phyloP scores from a whole-genome alignment of 2,113 vertebrate genomes.

The Ailurus styani region DNA sequence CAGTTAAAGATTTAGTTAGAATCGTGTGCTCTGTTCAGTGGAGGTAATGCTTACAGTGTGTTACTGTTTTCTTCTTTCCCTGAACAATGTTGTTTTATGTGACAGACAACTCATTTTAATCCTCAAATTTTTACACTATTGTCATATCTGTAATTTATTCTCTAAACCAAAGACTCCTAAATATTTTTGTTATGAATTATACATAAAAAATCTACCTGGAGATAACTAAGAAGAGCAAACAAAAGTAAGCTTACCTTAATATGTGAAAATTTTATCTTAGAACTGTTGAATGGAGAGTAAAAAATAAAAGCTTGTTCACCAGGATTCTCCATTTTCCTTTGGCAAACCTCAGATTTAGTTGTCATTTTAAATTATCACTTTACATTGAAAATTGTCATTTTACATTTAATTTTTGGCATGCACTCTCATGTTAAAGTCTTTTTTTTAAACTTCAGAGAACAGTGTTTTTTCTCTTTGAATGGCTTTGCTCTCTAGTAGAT shows the following conservation, averaged over 20 bases:
- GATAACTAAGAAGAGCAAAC: background rate
- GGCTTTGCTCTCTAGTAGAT: background rate
- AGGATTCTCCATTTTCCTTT: background rate
- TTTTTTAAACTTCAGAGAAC: background rate
- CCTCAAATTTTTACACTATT: background rate
- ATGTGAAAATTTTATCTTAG: background rate
- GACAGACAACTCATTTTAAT: slow-evolving; percentile 13
- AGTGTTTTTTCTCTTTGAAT: slow-evolving; percentile 1
- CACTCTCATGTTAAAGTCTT: background rate
- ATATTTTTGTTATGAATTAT: background rate
- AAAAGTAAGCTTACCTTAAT: background rate
- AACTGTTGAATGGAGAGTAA: background rate
- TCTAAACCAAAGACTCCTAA: background rate
- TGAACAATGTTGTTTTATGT: background rate
- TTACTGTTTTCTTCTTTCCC: background rate
- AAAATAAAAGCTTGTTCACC: background rate
- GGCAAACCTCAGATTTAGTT: background rate
- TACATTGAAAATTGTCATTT: background rate
- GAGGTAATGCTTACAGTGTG: background rate
- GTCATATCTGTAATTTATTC: background rate
- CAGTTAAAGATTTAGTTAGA: background rate
- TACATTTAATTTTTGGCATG: background rate
- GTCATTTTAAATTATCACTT: background rate
- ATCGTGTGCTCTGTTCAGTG: background rate
- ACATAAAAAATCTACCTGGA: background rate